A percentile compares a stretch with the other conserved stretches of the same genome.
Conservation (phyloP, 2,113 vertebrate species). For the Eidolon helvum region DNA sequence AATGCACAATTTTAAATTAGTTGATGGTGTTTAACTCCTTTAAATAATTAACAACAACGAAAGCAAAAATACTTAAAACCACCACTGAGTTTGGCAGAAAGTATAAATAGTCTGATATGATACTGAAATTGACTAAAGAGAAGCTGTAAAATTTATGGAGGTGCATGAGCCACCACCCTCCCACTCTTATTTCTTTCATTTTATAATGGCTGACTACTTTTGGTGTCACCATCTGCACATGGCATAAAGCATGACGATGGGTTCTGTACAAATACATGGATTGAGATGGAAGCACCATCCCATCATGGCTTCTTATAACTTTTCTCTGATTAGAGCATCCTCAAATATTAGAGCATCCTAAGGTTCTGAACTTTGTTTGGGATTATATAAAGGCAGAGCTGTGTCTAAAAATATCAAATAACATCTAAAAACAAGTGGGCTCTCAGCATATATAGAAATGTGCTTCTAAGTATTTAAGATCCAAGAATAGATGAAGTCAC, state of each 20-base stretch:
- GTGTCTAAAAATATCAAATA: background rate
- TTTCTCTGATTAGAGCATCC: background rate
- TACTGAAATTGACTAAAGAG: background rate
- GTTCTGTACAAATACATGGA: background rate
- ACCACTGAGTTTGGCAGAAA: background rate
- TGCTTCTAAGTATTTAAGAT: background rate
- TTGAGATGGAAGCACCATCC: background rate
- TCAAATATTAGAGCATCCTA: background rate
- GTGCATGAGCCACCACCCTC: background rate
- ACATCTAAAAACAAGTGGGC: accelerated
- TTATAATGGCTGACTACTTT: background rate
- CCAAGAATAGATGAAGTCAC: background rate
- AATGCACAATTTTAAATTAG: background rate
- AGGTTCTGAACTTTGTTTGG: background rate
- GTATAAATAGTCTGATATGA: background rate
- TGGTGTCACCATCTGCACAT: no score
- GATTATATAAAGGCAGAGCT: background rate
- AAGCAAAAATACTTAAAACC: background rate
- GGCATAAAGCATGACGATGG: background rate
- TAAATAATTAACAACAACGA: background rate
- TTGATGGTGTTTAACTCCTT: background rate
- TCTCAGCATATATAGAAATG: background rate
- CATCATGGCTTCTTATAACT: background rate
- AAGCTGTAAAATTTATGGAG: background rate
- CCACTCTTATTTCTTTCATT: background rate